Evolutionary conservation across 2,888 invertebrate species (phyloP).

Genomic region (Drosophila trichaetosa): DNA sequence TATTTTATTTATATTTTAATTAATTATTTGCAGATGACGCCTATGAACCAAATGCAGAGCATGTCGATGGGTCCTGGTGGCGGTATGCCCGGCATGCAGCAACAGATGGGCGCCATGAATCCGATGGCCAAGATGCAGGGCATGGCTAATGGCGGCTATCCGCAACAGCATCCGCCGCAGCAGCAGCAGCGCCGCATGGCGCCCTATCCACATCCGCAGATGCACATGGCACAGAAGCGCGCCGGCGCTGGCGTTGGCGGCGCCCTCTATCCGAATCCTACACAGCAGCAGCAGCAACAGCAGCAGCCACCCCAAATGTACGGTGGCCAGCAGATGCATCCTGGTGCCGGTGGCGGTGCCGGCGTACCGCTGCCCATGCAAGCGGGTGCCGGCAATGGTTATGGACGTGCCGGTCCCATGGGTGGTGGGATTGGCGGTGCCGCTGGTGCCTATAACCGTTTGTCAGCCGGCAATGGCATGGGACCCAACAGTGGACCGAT

Average conservation of each 20-base stretch:
- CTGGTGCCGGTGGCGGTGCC: constrained; percentile 82
- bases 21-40: constrained; percentile 87
- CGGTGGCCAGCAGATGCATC: constrained; percentile 82
- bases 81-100: constrained; percentile 84
- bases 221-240: constrained; percentile 93
- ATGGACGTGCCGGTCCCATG: constrained; percentile 81
- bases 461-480: constrained; percentile 68
- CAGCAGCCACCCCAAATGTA: constrained; percentile 79
- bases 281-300: constrained; percentile 84
- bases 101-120: constrained; percentile 88
- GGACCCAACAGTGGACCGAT: constrained; percentile 75
- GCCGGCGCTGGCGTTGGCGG: constrained; percentile 65
- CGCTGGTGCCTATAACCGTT: constrained; percentile 71
- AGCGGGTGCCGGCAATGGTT: constrained; percentile 85
- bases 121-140: constrained; percentile 87
- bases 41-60: constrained; percentile 90
- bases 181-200: constrained; percentile 88
- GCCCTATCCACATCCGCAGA: constrained; percentile 94
- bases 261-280: constrained; percentile 86
- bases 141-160: constrained; percentile 86
- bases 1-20: constrained; percentile 17
- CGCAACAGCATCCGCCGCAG: constrained; percentile 86
- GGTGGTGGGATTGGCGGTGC: constrained; percentile 57
- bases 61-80: constrained; percentile 88
- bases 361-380: constrained; percentile 85